Evolutionary conservation across 2,113 vertebrate species (phyloP).

Genomic region (Lepidothrix coronata): DNA sequence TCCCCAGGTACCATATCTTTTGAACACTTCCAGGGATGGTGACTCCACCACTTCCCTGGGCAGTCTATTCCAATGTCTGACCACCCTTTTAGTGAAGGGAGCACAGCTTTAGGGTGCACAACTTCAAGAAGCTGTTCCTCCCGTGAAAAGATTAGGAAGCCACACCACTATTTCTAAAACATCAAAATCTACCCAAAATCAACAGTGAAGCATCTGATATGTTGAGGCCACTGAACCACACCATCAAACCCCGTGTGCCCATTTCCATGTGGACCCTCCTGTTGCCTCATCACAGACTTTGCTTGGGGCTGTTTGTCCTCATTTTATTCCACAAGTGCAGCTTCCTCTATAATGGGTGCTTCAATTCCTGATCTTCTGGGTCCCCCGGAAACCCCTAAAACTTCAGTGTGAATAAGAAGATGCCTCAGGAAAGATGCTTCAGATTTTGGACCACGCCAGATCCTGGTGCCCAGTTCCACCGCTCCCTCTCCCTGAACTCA

Average conservation of each 20-base stretch:
- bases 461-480: not conserved
- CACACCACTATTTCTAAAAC: not conserved
- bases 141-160: not conserved
- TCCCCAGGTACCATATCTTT: not conserved
- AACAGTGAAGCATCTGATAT: not conserved
- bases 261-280: not conserved
- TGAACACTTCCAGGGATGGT: not conserved
- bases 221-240: not conserved
- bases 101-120: not conserved
- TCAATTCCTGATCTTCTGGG: not conserved
- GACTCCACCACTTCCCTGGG: not conserved
- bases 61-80: not conserved
- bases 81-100: not conserved
- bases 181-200: not conserved
- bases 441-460: not conserved
- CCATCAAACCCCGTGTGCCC: not conserved
- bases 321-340: not conserved
- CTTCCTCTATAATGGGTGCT: not conserved
- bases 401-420: not conserved
- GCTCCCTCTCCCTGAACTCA: rapidly evolving
- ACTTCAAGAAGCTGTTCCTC: not conserved
- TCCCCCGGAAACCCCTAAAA: not conserved
- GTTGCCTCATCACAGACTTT: not conserved
- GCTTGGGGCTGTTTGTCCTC: not conserved
- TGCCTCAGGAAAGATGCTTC: not conserved